These are phyloP conservation scores for Lissonota sp. DNA, from an alignment of 2,888 invertebrate genomes.

Conservation along the genomic window DNA sequence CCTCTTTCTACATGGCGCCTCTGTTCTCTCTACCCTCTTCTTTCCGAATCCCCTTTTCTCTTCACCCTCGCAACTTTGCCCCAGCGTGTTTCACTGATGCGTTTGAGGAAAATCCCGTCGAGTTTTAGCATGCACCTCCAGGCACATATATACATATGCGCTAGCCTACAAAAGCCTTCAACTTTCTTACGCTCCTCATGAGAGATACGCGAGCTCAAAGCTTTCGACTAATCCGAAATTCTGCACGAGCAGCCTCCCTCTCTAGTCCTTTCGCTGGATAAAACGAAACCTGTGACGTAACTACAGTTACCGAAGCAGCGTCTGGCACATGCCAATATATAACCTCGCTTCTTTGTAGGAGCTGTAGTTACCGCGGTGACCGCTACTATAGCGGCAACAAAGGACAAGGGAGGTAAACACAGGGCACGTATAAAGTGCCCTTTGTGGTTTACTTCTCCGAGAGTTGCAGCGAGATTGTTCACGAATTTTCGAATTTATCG, in stretches of 20 bases:
- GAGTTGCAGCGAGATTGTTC: slow-evolving; percentile 28
- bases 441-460: slow-evolving; percentile 12
- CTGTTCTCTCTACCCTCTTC: slow-evolving; percentile 20
- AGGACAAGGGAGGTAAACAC: slow-evolving; percentile 50
- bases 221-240: slow-evolving; percentile 47
- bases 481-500: too few relatives aligned
- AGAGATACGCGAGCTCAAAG: slow-evolving; percentile 42
- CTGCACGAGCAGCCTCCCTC: neutral
- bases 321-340: neutral
- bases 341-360: neutral
- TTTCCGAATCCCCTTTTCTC: slow-evolving; percentile 5
- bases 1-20: slow-evolving; percentile 3
- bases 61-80: neutral
- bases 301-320: neutral
- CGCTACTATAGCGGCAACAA: slow-evolving; percentile 40
- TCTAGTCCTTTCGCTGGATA: neutral
- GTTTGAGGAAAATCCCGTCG: slow-evolving; percentile 2
- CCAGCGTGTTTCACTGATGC: neutral
- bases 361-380: neutral
- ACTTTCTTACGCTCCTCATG: slow-evolving; percentile 22
- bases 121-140: slow-evolving; percentile 27
- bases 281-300: slow-evolving; percentile 12
- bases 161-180: slow-evolving; percentile 34
- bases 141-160: slow-evolving; percentile 1
- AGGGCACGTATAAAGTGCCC: slow-evolving; percentile 37